Evolutionary conservation across 2,888 invertebrate species (phyloP).

Genomic region (Halictus quadricinctus): DNA sequence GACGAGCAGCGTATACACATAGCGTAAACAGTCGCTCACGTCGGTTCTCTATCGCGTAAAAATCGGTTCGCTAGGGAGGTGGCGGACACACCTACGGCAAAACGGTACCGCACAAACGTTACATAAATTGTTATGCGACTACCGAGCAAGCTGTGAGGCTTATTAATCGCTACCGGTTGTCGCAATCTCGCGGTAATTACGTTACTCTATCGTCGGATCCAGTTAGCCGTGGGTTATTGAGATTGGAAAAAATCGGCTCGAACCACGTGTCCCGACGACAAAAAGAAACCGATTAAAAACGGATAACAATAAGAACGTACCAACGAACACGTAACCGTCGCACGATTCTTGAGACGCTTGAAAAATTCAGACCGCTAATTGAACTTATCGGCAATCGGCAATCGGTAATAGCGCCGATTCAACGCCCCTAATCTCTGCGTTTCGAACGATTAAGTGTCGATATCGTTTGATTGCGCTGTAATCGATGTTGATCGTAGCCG

Average conservation of each 20-base stretch:
- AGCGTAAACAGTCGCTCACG: not conserved
- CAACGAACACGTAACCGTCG: not conserved
- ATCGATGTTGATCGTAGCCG: conserved; percentile 12
- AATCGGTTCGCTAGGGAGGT: conserved; percentile 11
- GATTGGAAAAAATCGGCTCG: not conserved
- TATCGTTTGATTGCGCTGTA: not conserved
- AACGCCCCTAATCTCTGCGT: not conserved
- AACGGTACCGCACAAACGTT: conserved; percentile 55
- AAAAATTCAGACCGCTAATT: not conserved
- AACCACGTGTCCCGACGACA: not conserved
- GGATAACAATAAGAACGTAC: not conserved
- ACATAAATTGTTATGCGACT: conserved; percentile 57
- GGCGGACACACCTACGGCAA: conserved; percentile 47
- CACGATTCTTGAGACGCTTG: not conserved
- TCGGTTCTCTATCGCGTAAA: not conserved
- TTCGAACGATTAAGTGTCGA: not conserved
- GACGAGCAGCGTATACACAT: not conserved
- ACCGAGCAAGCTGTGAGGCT: conserved; percentile 30
- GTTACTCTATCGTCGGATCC: conserved; percentile 40
- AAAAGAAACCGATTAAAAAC: not conserved
- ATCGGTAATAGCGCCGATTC: not conserved
- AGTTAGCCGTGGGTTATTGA: conserved; percentile 37
- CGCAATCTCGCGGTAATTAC: conserved; percentile 47
- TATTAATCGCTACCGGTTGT: conserved; percentile 56
- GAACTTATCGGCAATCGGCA: not conserved